These are phyloP conservation scores for Diabrotica undecimpunctata DNA, from an alignment of 1,140 invertebrate genomes.

Conservation along the genomic window DNA sequence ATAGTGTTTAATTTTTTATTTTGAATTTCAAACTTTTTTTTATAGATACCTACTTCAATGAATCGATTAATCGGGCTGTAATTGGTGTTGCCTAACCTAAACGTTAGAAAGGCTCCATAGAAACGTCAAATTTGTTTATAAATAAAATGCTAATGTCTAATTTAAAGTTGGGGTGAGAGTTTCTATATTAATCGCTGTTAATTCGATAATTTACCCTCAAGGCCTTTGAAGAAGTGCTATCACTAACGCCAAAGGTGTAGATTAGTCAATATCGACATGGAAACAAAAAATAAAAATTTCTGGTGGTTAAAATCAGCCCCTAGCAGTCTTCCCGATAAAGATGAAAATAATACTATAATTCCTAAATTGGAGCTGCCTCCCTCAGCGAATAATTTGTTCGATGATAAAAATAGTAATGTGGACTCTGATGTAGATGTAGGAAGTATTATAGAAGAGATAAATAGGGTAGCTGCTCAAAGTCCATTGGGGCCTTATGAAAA, in stretches of 20 bases:
- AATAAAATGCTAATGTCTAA: neutral
- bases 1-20: no score
- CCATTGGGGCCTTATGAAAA: conserved; percentile 42
- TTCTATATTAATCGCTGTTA: neutral
- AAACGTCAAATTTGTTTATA: neutral
- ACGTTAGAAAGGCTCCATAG: neutral
- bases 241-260: conserved; percentile 3
- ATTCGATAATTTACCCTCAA: conserved; percentile 10
- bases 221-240: neutral
- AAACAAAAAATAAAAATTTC: conserved; percentile 35
- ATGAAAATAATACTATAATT: conserved; percentile 21
- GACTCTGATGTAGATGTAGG: conserved; percentile 43
- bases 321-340: conserved; percentile 16
- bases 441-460: conserved; percentile 48
- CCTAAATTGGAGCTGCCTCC: conserved; percentile 34
- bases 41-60: no score
- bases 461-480: conserved; percentile 44
- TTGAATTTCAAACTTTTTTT: no score
- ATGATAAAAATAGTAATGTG: conserved; percentile 35
- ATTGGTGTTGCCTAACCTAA: no score
- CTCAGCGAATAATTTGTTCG: conserved; percentile 38
- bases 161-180: neutral
- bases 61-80: no score
- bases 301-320: conserved; percentile 42
- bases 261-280: conserved; percentile 41